These are phyloP conservation scores for Pachypeltis micranthus DNA, from an alignment of 1,140 invertebrate species.

Conservation along the genomic window DNA sequence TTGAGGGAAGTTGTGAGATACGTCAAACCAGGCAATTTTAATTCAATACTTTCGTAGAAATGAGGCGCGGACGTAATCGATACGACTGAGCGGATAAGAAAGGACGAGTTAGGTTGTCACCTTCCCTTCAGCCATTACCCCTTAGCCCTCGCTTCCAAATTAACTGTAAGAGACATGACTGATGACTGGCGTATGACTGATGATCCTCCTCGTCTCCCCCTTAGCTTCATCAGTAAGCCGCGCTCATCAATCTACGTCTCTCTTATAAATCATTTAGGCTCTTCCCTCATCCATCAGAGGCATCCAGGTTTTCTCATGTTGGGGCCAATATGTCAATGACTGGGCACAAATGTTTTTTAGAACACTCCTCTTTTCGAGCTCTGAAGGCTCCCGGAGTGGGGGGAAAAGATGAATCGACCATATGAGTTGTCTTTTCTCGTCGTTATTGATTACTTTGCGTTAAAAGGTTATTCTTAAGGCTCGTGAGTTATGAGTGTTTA, in stretches of 20 bases:
- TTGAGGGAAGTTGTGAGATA: no score
- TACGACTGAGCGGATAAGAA: no score
- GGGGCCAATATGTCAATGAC: slow-evolving; percentile 9
- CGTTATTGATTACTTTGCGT: neutral
- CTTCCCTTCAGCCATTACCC: slow-evolving; percentile 6
- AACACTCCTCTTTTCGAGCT: slow-evolving; percentile 5
- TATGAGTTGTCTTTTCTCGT: slow-evolving; percentile 2
- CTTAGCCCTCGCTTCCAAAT: slow-evolving; percentile 4
- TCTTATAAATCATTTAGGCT: slow-evolving; percentile 20
- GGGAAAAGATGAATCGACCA: neutral
- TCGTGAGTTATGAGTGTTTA: slow-evolving; percentile 1
- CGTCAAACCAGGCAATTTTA: no score
- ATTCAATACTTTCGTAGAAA: no score
- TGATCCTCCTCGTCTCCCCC: neutral
- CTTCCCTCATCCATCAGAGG: slow-evolving; percentile 3
- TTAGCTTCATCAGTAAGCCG: slow-evolving; percentile 1
- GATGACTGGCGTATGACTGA: slow-evolving; percentile 10
- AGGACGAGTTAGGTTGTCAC: slow-evolving; percentile 1
- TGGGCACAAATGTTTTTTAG: slow-evolving; percentile 8
- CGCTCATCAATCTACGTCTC: slow-evolving; percentile 19
- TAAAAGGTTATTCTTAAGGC: neutral
- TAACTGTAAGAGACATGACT: slow-evolving; percentile 9
- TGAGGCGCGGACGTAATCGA: no score
- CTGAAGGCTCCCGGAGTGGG: neutral
- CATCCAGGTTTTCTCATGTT: slow-evolving; percentile 8